phyloP scores from a whole-genome alignment of 2,113 vertebrate genomes.

The Oceanodroma tethys region DNA sequence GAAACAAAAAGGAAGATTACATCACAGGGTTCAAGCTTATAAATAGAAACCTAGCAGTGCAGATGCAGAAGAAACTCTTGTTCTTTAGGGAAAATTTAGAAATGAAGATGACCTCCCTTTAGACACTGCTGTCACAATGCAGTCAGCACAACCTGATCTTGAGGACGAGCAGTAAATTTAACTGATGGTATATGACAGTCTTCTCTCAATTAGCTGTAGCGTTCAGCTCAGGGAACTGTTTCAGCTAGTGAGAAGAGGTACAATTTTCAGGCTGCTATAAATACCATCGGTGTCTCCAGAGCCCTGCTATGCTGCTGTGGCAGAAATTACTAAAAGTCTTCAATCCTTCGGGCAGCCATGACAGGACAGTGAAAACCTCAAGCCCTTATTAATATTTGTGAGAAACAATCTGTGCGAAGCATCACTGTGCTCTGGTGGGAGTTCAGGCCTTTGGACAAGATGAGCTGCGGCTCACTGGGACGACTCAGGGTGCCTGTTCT shows the following conservation, averaged over 20 bases:
- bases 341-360: neutral
- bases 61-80: neutral
- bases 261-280: conserved; percentile 48
- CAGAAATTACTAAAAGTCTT: conserved; percentile 27
- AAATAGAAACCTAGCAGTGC: conserved; percentile 15
- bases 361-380: neutral
- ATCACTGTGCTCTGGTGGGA: fast-evolving
- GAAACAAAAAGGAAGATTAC: conserved; percentile 60
- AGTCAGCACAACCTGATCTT: neutral
- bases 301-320: neutral
- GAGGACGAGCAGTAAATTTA: conserved; percentile 30
- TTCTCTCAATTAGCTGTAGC: conserved; percentile 42
- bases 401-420: neutral
- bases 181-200: conserved; percentile 32
- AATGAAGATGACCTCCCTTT: conserved; percentile 13
- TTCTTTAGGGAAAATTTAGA: conserved; percentile 22
- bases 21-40: conserved; percentile 40
- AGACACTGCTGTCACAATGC: conserved; percentile 13
- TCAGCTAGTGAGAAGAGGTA: conserved; percentile 27
- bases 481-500: fast-evolving
- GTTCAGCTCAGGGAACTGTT: conserved; percentile 11
- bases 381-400: neutral
- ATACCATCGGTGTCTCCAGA: neutral
- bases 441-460: neutral
- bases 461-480: fast-evolving